Percentiles rank a stretch among this genome's conserved stretches.
phyloP scores from a whole-genome alignment of 37 sponge, comb jelly and placozoan genomes.

The Eunapius fragilis region DNA sequence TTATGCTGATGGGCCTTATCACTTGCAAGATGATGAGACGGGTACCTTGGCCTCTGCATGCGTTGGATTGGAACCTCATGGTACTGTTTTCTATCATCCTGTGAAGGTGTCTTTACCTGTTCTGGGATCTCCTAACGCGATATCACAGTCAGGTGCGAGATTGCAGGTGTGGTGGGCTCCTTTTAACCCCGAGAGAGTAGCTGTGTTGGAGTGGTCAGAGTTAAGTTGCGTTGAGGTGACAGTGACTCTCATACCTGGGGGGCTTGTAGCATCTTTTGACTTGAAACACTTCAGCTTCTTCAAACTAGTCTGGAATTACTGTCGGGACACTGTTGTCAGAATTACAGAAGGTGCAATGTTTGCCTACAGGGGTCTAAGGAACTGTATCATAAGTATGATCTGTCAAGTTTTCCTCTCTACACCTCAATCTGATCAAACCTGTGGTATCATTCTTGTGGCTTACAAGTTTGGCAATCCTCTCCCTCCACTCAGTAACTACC shows the following conservation, averaged over 20 bases:
- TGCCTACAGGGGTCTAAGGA: slow-evolving; percentile 6
- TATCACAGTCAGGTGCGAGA: background rate
- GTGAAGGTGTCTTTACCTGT: slow-evolving; percentile 46
- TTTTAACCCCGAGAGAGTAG: background rate
- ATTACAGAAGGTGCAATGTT: slow-evolving; percentile 19
- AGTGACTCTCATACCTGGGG: background rate
- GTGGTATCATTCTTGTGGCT: slow-evolving; percentile 39
- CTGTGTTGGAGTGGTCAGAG: slow-evolving; percentile 4
- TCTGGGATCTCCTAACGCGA: slow-evolving; percentile 30
- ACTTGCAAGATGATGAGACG: background rate
- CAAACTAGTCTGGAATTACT: slow-evolving; percentile 45
- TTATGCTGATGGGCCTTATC: slow-evolving; percentile 22
- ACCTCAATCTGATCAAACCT: slow-evolving; percentile 5
- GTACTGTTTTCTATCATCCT: slow-evolving; percentile 24
- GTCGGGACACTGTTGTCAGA: slow-evolving; percentile 12
- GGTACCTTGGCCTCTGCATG: slow-evolving; percentile 44
- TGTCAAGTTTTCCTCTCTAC: slow-evolving; percentile 63
- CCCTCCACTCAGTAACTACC: slow-evolving; percentile 40
- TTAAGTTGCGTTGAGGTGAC: background rate
- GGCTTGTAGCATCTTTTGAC: slow-evolving; percentile 18
- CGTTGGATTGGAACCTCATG: slow-evolving; percentile 67
- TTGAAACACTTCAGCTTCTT: slow-evolving; percentile 57
- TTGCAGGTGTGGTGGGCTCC: slow-evolving; percentile 27
- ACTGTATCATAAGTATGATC: slow-evolving; percentile 9
- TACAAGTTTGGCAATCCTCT: slow-evolving; percentile 69